Evolutionary conservation across 2,888 invertebrate genomes (phyloP).

Genomic region (Drosophila anomalata): DNA sequence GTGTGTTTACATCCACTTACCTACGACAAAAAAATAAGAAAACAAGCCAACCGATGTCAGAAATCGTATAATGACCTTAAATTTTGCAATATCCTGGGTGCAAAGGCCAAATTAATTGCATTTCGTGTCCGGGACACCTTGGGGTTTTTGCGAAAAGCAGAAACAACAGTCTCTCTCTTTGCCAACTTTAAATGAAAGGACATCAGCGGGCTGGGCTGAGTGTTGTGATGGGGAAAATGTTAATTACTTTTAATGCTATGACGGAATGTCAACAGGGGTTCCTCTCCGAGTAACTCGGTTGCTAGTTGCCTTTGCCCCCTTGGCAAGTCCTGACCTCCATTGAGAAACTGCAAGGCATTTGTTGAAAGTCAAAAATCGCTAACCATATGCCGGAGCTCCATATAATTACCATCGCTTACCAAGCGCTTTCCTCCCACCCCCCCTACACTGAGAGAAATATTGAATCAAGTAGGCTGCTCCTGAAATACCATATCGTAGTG

Average conservation of each 20-base stretch:
- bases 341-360: background rate
- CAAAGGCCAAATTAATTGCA: slow-evolving; percentile 31
- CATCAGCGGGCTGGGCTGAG: background rate
- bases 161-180: slow-evolving; percentile 25
- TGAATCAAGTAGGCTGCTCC: too few species aligned
- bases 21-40: too few species aligned
- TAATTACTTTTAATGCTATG: slow-evolving; percentile 72
- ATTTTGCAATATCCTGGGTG: background rate
- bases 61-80: slow-evolving; percentile 28
- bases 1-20: slow-evolving; percentile 1
- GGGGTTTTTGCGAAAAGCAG: slow-evolving; percentile 1
- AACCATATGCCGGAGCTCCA: slow-evolving; percentile 4
- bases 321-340: background rate
- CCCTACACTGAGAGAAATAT: background rate
- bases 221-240: slow-evolving; percentile 47
- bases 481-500: too few species aligned
- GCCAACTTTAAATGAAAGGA: slow-evolving; percentile 22
- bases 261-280: slow-evolving; percentile 59
- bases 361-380: background rate
- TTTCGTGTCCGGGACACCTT: slow-evolving; percentile 32
- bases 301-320: background rate
- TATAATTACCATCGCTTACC: slow-evolving; percentile 1
- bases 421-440: background rate
- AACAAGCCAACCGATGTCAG: background rate
- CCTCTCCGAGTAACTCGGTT: slow-evolving; percentile 8